Base-by-base conservation (phyloP, 2,888 invertebrate genomes). In the Panzeria rudis region DNA sequence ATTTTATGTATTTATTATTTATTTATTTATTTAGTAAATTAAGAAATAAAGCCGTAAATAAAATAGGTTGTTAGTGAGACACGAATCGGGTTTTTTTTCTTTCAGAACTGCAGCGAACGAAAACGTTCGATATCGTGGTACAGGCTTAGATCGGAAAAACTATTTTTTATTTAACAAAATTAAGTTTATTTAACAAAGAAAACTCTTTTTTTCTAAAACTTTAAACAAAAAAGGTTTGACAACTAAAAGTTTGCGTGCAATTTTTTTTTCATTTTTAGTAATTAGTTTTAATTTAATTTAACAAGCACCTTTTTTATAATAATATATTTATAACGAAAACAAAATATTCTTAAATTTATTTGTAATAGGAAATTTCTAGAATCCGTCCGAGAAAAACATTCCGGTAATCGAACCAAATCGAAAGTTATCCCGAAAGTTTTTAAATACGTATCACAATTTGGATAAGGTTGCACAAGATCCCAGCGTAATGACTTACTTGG, bases 271-370 rank as follows among this genome's bases (percentile, higher is more conserved):
- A 3, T 52, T 86, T 80, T 83, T 66, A 75, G 77, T 54, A 83
- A 50, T 84, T 87, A 87, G 83, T 81, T 86, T 81, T 86, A 86
- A 69, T 80, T 79, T 86, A 80, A 75, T 78, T 83, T 75, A 76
- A 54, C 52, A 75, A 79, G 79, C 86, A 83, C 71, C 41, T 44
- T 64, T 83, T 80, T 73, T 79, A 71, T 25, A 73, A 66, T 68
- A 78, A 50, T 72, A 72, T 78, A 78, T 85, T 78, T 78, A 85
- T 77, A 81, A 81, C 38, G 50, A 75, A 76, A 32, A 68, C 7
- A 69, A 79, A 79, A 71, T 76, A 76, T 50, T 44, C 20, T 32
- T 72, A 76, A 35, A n/a, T n/a, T 69, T 50, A 35, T 20, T 66
- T 68, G 3, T 38, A 50, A 38, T 29, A 50, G 7, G n/a, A 50